A percentile compares a stretch with the other conserved stretches of the same genome.
Evolutionary conservation across 2,888 invertebrate genomes (phyloP).

Genomic region (Pristionchus fissidentatus): DNA sequence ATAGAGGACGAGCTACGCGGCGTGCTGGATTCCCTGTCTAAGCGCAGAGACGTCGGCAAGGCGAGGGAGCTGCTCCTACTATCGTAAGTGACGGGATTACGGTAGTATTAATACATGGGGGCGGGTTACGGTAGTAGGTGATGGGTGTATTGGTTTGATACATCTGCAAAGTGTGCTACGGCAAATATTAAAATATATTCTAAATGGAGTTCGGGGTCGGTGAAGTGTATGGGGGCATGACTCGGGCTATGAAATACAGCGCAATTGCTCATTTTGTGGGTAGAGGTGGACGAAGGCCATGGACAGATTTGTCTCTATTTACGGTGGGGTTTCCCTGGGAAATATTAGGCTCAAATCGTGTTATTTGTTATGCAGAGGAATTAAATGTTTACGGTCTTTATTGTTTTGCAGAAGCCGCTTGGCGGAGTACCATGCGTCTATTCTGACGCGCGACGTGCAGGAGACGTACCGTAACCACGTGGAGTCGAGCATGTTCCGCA

Average conservation of each 20-base stretch:
- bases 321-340: no score
- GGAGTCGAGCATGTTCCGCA: conserved; percentile 28
- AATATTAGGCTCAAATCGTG: no score
- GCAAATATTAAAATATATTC: background rate
- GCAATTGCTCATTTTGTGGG: no score
- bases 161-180: background rate
- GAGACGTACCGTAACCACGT: conserved; percentile 41
- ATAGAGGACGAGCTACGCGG: conserved; percentile 52
- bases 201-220: no score
- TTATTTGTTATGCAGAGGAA: no score
- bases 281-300: no score
- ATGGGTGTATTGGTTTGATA: background rate
- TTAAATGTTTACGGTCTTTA: background rate
- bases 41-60: conserved; percentile 54
- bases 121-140: background rate
- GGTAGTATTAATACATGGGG: background rate
- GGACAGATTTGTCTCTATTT: no score
- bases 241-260: no score
- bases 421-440: conserved; percentile 40
- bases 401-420: conserved; percentile 35
- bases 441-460: conserved; percentile 45
- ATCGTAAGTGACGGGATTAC: conserved; percentile 46
- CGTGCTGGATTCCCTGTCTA: conserved; percentile 49
- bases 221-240: no score
- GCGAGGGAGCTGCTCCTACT: conserved; percentile 55